A percentile compares a stretch with the other conserved stretches of the same genome.
Evolutionary conservation across 2,888 invertebrate species (phyloP).

Genomic region (Aromia moschata): DNA sequence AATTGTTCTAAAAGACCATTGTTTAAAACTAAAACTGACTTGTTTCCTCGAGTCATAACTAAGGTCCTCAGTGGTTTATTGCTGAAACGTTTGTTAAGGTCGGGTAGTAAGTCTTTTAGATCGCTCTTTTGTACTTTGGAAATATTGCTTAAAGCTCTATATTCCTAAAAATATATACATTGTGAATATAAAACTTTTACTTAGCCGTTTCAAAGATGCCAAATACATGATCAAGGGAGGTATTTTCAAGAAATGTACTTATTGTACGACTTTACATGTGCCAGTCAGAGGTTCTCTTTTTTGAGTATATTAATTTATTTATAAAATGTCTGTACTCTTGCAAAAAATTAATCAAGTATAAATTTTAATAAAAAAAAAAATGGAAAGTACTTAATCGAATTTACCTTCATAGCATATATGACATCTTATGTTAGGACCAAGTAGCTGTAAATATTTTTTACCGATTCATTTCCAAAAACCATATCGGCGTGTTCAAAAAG

Average conservation of each 20-base stretch:
- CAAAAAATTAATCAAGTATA: not conserved
- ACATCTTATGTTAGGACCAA: not conserved
- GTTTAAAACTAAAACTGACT: conserved; percentile 36
- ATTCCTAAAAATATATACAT: conserved; percentile 51
- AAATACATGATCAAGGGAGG: not conserved
- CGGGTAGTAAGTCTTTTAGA: conserved; percentile 10
- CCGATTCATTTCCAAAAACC: conserved; percentile 50
- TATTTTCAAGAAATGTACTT: too few relatives aligned
- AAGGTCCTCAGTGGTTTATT: conserved; percentile 11
- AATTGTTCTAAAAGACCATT: conserved; percentile 33
- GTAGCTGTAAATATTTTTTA: conserved; percentile 23
- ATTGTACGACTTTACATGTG: too few relatives aligned
- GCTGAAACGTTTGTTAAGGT: conserved; percentile 3
- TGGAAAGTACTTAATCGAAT: not conserved
- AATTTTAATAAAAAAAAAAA: not conserved
- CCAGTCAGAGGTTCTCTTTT: too few relatives aligned
- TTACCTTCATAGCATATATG: not conserved
- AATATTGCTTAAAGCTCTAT: conserved; percentile 36
- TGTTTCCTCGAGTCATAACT: conserved; percentile 46
- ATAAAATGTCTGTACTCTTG: not conserved
- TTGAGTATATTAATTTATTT: too few relatives aligned
- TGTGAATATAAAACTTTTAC: conserved; percentile 1
- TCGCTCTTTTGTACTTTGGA: conserved; percentile 14
- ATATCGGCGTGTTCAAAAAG: conserved; percentile 42
- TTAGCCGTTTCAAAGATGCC: not conserved